Evolutionary conservation across 53 echinoderm and acorn worm genomes (phyloP).

Genomic region (Actinopyga echinites): DNA sequence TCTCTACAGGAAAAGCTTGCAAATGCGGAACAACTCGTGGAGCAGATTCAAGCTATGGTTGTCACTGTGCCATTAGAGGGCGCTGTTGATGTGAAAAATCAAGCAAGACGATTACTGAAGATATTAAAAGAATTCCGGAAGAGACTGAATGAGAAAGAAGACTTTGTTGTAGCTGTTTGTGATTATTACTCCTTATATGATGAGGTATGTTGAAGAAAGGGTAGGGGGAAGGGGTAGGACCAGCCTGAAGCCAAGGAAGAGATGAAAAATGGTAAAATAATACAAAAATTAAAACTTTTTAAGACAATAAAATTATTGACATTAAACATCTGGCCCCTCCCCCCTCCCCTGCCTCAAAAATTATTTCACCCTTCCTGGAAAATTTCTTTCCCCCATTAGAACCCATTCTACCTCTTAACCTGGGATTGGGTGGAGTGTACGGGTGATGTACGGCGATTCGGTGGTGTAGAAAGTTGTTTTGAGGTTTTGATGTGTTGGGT

Average conservation of each 20-base stretch:
- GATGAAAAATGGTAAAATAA: neutral
- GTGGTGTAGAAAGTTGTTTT: too few relatives aligned
- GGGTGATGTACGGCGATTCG: too few relatives aligned
- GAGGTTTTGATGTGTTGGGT: too few relatives aligned
- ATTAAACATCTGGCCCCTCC: too few relatives aligned
- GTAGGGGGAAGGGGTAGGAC: neutral
- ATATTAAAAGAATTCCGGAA: slow-evolving; percentile 60
- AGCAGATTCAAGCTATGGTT: slow-evolving; percentile 63
- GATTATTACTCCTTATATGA: slow-evolving; percentile 73
- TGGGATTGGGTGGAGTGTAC: too few relatives aligned
- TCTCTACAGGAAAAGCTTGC: slow-evolving; percentile 65
- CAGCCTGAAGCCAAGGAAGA: too few relatives aligned
- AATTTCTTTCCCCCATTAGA: too few relatives aligned
- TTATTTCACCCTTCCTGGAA: too few relatives aligned
- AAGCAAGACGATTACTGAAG: slow-evolving; percentile 59
- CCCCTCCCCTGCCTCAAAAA: too few relatives aligned
- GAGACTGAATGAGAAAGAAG: slow-evolving; percentile 60
- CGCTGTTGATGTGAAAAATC: slow-evolving; percentile 49
- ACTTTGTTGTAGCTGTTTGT: slow-evolving; percentile 62
- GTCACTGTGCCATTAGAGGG: slow-evolving; percentile 21
- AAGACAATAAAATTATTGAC: too few relatives aligned
- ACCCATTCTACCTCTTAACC: too few relatives aligned
- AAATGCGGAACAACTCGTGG: slow-evolving; percentile 51
- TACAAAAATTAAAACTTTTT: too few relatives aligned
- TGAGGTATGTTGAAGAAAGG: slow-evolving; percentile 59